Evolutionary conservation across 2,797 vertebrate species (phyloP).

Genomic region (Basileuterus tristriatus): DNA sequence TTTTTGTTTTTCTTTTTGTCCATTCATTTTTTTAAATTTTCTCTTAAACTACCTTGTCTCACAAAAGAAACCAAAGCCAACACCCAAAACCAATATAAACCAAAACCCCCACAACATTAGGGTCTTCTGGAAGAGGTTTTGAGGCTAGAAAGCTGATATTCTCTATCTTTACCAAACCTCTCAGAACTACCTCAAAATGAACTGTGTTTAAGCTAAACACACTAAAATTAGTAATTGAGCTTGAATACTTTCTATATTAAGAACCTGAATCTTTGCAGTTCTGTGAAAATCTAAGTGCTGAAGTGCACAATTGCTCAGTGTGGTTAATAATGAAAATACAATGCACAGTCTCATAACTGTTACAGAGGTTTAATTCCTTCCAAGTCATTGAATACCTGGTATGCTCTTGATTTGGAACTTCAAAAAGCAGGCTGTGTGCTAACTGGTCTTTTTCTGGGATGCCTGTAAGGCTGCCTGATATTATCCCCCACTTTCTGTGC

Average conservation of each 20-base stretch:
- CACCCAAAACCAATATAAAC: not conserved
- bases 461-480: not conserved
- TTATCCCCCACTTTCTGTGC: rapidly evolving
- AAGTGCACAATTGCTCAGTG: not conserved
- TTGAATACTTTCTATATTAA: not conserved
- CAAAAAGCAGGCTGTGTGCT: not conserved
- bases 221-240: not conserved
- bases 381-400: not conserved
- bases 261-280: not conserved
- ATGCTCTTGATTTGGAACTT: not conserved
- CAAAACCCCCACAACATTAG: rapidly evolving
- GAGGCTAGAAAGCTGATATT: not conserved
- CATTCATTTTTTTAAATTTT: rapidly evolving
- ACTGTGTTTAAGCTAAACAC: not conserved
- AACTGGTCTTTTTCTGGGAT: not conserved
- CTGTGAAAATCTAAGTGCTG: not conserved
- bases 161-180: not conserved
- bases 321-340: not conserved
- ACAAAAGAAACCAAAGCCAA: not conserved
- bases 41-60: not conserved
- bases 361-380: not conserved
- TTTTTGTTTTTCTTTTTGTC: not conserved
- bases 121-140: not conserved
- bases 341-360: not conserved
- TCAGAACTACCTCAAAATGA: not conserved